Evolutionary conservation across 2,888 invertebrate genomes (phyloP), one percentile per base, ranked within the genome.

Genomic region (Lasioglossum leucozonium): DNA sequence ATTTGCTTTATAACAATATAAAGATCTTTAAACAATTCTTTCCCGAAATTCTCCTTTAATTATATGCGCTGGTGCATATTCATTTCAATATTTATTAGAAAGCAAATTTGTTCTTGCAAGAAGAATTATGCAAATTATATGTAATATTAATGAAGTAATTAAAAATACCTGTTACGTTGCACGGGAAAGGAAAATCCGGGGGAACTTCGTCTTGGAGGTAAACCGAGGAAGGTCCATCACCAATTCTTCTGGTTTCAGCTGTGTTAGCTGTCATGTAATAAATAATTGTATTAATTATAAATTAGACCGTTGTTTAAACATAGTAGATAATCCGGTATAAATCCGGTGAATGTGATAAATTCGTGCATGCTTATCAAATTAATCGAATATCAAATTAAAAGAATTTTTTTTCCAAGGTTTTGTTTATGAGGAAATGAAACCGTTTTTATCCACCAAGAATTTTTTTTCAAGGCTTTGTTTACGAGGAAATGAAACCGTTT

Each of bases 161-260:
- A 11, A 1, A n/a, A 40, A n/a, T 90, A 94, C 94, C 89, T 83
- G 92, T 91, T 5, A 92, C 84, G 65, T 94, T 90, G 77, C 94
- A 94, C 13, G 94, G 94, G 85, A 94, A 94, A 8, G 88, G 87
- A 22, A 88, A 47, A 22, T 82, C 8, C 0, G 88, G 51, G 2
- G 91, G 72, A 75, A 93, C 18, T 22, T 67, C 73, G 16, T 79
- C 16, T 77, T 94, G 94, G 3, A 91, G 4, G 30, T 34, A 37
- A 13, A 1, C 4, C 34, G 11, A 1, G 4, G 22, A 0, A 65
- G 30, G 8, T 34, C 11, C 37, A 3, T 34, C 37, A 67, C 11
- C 8, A 37, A 22, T 37, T 67, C 67, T 67, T 37, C 67, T 40
- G 37, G 37, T 40, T 37, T 4, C 10, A 37, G 0, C 4, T 11